Evolutionary conservation across 2,113 vertebrate genomes (phyloP), one percentile per base, ranked within the genome.

Genomic region (Cromileptes altivelis): DNA sequence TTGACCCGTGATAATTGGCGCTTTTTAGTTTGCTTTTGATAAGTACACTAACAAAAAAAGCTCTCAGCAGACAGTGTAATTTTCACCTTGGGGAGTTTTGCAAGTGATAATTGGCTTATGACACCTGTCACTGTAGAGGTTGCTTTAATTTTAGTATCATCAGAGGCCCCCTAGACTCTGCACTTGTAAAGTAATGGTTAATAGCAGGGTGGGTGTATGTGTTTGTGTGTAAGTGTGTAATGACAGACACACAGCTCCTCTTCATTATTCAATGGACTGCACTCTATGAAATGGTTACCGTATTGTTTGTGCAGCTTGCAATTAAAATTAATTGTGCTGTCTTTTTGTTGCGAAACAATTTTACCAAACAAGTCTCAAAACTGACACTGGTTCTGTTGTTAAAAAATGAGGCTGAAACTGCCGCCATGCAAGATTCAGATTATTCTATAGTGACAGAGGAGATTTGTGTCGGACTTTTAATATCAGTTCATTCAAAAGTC

Each of bases 61-160:
- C 72, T 84, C 73, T 63, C 73, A 27, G 78, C 82, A 78, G 65
- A 86, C 33, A 70, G 77, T 60, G 47, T 81, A 30, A 71, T 92
- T 81, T 84, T 81, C 73, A 69, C 56, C 70, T 30, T 9, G 30
- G 81, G 85, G 76, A 81, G 61, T 88, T 70, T 71, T 61, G 53
- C 33, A 64, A 71, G 79, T 64, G 84, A 80, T 89, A 85, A 85
- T 88, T 88, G 81, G 67, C 71, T 75, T 73, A 40, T 81, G 79
- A 80, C 88, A 82, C 75, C 75, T 89, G 86, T 78, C 83, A 82
- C 78, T 73, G 78, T 71, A 47, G 68, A 82, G 61, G 75, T 58
- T 78, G 70, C 81, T 84, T 72, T 85, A 49, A 71, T 78, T 85
- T 85, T 69, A 75, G 64, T 84, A 68, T 85, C 78, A 78, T 71